These are phyloP conservation scores for Eupithecia subumbrata DNA, from an alignment of 2,888 invertebrate species.

Conservation along the genomic window DNA sequence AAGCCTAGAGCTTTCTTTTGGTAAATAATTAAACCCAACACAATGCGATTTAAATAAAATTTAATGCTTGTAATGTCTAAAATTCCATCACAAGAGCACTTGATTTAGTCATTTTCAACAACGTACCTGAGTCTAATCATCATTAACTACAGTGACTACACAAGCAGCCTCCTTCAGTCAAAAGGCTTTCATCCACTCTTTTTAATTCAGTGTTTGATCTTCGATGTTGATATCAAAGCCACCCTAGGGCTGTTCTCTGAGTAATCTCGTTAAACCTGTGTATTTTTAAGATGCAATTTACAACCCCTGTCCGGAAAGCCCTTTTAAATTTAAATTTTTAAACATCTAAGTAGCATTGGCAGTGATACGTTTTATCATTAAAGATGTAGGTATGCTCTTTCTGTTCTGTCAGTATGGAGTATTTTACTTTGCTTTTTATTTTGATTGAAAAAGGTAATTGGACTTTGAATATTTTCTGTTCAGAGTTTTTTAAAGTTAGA, in stretches of 20 bases:
- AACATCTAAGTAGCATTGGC: slow-evolving; percentile 52
- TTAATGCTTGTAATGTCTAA: not conserved
- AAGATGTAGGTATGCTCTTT: slow-evolving; percentile 47
- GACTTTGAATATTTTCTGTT: not conserved
- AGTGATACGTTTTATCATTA: slow-evolving; percentile 52
- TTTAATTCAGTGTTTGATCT: slow-evolving; percentile 72
- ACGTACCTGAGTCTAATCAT: slow-evolving; percentile 45
- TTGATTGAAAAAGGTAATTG: not conserved
- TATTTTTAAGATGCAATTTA: slow-evolving; percentile 75
- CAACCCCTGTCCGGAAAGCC: slow-evolving; percentile 64
- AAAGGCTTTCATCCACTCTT: slow-evolving; percentile 54
- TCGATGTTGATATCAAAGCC: slow-evolving; percentile 71
- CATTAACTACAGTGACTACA: slow-evolving; percentile 42
- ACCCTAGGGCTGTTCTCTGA: slow-evolving; percentile 53
- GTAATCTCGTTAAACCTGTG: slow-evolving; percentile 74
- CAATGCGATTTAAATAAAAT: not conserved
- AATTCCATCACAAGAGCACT: slow-evolving; percentile 10
- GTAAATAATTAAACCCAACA: not conserved
- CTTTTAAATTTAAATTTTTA: slow-evolving; percentile 69
- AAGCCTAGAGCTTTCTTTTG: not conserved
- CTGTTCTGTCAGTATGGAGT: slow-evolving; percentile 37
- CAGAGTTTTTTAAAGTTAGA: not conserved
- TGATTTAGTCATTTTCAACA: slow-evolving; percentile 12
- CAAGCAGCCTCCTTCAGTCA: slow-evolving; percentile 40
- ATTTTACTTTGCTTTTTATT: slow-evolving; percentile 11